Base-by-base conservation (phyloP, 2,888 invertebrate species). In the Nymphalis polychloros region DNA sequence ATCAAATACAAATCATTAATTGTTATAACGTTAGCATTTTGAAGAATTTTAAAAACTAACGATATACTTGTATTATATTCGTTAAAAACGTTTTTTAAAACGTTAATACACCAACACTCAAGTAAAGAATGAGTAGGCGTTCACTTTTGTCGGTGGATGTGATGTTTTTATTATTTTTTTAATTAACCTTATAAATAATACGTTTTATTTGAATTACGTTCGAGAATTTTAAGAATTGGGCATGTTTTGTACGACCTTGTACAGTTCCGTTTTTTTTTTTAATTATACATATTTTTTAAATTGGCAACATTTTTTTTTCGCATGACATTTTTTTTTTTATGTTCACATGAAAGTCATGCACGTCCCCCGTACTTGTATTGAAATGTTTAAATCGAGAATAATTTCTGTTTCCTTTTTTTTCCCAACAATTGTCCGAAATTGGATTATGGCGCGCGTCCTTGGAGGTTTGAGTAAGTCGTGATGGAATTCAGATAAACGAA, bases 391-490 rank as follows among this genome's bases (percentile, higher is more conserved):
- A 75, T 70, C 77, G 77, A 75, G 75, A 81, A 89, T 92, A 91
- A 92, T 92, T 88, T 88, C 87, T 89, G 86, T 89, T 82, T 88
- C 85, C 86, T 63, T 65, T 77, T 78, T 78, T 80, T 82, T 85
- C 77, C 86, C 81, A 79, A 86, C 86, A 83, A 88, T 91, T 91
- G 92, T 92, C 92, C 92, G 90, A 83, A 81, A 86, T 86, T 91
- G 92, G 92, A 90, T 89, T 81, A 82, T 89, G 85, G 87, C 87
- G 84, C 92, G 91, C 83, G 84, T 91, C 79, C 80, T 81, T 92
- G 92, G 92, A 92, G 92, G 92, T 88, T 81, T 92, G 79, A 92
- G 92, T 92, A 92, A 92, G 92, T 92, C 81, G 79, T 81, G 76
- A 72, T 73, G 72, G 17, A 17, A 31, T 41, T 13, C 41, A 31